Evolutionary conservation across 2,888 invertebrate species (phyloP).

Genomic region (Lacanobia oleracea): DNA sequence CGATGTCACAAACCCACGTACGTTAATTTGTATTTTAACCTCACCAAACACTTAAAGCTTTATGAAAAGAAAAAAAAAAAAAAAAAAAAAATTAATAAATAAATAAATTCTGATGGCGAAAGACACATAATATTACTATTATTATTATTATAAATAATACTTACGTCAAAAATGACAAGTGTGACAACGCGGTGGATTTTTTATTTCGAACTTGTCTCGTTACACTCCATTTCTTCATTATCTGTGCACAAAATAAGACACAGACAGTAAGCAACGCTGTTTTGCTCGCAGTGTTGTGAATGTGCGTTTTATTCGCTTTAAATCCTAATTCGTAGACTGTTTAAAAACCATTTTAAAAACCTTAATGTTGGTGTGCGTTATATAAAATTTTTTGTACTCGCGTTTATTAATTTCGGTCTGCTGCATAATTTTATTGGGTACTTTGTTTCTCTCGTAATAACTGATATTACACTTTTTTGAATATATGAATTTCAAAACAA

Average conservation of each 20-base stretch:
- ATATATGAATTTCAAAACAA: not conserved
- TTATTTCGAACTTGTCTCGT: no score
- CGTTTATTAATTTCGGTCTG: conserved; percentile 46
- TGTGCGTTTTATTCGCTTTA: conserved; percentile 20
- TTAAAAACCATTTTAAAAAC: conserved; percentile 31
- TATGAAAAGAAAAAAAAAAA: no score
- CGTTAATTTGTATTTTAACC: not conserved
- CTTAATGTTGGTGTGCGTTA: conserved; percentile 17
- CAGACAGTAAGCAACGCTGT: not conserved
- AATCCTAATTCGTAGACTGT: conserved; percentile 27
- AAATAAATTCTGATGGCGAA: no score
- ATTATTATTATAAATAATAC: no score
- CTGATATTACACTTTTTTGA: conserved; percentile 23
- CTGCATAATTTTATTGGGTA: conserved; percentile 36
- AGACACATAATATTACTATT: no score
- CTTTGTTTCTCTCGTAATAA: conserved; percentile 33
- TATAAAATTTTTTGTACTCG: conserved; percentile 39
- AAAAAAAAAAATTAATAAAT: no score
- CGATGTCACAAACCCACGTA: not conserved
- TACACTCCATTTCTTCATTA: not conserved
- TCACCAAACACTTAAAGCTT: no score
- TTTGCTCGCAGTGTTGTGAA: conserved; percentile 7
- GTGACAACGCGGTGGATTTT: not conserved
- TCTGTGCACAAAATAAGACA: not conserved
- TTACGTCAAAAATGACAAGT: not conserved